These are phyloP conservation scores for Agrilus planipennis DNA, from an alignment of 1,140 invertebrate genomes.

Conservation along the genomic window DNA sequence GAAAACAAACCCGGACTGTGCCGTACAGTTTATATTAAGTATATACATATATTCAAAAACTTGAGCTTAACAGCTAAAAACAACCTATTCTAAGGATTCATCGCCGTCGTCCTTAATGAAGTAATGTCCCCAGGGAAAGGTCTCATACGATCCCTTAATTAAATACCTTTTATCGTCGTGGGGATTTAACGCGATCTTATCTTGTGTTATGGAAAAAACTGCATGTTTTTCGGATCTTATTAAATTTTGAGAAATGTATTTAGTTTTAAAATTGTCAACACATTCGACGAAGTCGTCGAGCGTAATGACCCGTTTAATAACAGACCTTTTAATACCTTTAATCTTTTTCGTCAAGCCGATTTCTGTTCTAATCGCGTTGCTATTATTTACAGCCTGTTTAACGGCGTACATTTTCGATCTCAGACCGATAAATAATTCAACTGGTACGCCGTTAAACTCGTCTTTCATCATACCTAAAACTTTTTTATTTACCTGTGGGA, in stretches of 20 bases:
- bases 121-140: slow-evolving; percentile 15
- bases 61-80: too few species aligned
- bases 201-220: slow-evolving; percentile 13
- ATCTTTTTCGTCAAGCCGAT: slow-evolving; percentile 12
- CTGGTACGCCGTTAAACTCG: slow-evolving; percentile 11
- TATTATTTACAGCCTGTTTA: background rate
- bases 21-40: too few species aligned
- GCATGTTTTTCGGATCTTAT: slow-evolving; percentile 12
- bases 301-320: slow-evolving; percentile 13
- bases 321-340: slow-evolving; percentile 19
- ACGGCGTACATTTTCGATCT: slow-evolving; percentile 33
- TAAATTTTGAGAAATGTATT: slow-evolving; percentile 9
- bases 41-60: too few species aligned
- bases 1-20: too few species aligned
- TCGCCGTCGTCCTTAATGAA: too few species aligned
- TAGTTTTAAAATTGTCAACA: slow-evolving; percentile 7
- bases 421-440: slow-evolving; percentile 19
- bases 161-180: slow-evolving; percentile 9
- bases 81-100: too few species aligned
- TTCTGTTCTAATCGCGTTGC: slow-evolving; percentile 1
- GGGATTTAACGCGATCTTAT: slow-evolving; percentile 14
- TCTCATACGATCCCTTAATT: background rate
- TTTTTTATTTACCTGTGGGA: slow-evolving; percentile 33
- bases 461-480: slow-evolving; percentile 37
- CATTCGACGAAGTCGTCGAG: slow-evolving; percentile 17